These are phyloP conservation scores for Hydropotes inermis DNA, from an alignment of 2,113 vertebrate genomes.

Conservation along the genomic window DNA sequence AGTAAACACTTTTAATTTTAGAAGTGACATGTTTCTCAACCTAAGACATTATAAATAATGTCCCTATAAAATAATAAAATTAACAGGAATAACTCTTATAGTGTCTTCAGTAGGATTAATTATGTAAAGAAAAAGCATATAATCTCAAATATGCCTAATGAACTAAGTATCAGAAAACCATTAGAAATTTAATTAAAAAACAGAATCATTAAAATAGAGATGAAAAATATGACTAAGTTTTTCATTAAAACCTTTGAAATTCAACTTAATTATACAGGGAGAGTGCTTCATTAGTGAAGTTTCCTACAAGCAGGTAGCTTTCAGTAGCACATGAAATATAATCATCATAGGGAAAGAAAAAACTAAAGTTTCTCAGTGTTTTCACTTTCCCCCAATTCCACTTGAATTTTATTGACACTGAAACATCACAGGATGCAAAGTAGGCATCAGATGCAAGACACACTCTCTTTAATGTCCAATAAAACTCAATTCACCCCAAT, in stretches of 20 bases:
- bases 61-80: slow-evolving; percentile 12
- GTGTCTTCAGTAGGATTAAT: neutral
- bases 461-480: neutral
- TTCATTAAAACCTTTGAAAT: slow-evolving; percentile 21
- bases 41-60: neutral
- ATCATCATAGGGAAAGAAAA: neutral
- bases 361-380: neutral
- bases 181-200: slow-evolving; percentile 32
- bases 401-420: neutral
- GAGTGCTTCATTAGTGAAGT: neutral
- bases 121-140: neutral
- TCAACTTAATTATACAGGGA: neutral
- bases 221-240: slow-evolving; percentile 1
- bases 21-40: slow-evolving; percentile 24
- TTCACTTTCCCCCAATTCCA: neutral
- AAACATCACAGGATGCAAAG: neutral
- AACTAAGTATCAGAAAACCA: neutral
- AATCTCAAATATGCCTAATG: neutral
- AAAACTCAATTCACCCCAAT: neutral
- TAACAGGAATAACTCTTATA: neutral
- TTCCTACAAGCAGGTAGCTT: neutral
- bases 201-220: neutral
- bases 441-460: neutral
- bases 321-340: neutral
- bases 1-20: slow-evolving; percentile 48